A percentile compares a stretch with the other conserved stretches of the same genome.
phyloP scores from a whole-genome alignment of 2,888 invertebrate species.

The Slavum lentiscoides region DNA sequence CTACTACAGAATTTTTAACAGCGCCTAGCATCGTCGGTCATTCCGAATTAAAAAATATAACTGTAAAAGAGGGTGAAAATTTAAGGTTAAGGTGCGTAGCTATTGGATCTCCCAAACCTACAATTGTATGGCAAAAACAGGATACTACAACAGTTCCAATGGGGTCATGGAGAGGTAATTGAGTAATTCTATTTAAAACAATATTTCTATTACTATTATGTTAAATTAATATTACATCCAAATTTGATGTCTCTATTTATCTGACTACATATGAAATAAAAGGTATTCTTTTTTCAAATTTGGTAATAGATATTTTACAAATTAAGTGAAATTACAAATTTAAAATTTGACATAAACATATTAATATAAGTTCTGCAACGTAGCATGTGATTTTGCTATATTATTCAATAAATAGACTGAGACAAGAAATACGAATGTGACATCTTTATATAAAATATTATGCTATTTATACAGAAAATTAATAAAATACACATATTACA shows the following conservation, averaged over 20 bases:
- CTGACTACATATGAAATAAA: no score
- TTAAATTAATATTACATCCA: no score
- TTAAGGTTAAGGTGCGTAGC: slow-evolving; percentile 81
- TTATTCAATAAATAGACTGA: no score
- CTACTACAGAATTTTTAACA: slow-evolving; percentile 69
- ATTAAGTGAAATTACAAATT: no score
- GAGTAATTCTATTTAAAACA: background rate
- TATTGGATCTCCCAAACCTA: slow-evolving; percentile 75
- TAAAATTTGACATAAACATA: no score
- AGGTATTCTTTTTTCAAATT: no score
- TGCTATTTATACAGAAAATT: background rate
- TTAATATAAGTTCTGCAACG: no score
- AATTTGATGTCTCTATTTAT: no score
- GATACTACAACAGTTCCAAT: slow-evolving; percentile 64
- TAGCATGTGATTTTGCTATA: no score
- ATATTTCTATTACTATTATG: background rate
- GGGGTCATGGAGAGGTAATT: slow-evolving; percentile 65
- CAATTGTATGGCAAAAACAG: slow-evolving; percentile 75
- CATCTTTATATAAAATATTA: background rate
- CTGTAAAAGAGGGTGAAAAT: slow-evolving; percentile 79
- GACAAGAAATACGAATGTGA: no score
- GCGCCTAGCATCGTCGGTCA: slow-evolving; percentile 80
- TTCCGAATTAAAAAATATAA: slow-evolving; percentile 62
- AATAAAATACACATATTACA: background rate
- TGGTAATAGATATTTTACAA: no score